Conservation (phyloP, 2,888 invertebrate species). For the Lasius fuliginosus region DNA sequence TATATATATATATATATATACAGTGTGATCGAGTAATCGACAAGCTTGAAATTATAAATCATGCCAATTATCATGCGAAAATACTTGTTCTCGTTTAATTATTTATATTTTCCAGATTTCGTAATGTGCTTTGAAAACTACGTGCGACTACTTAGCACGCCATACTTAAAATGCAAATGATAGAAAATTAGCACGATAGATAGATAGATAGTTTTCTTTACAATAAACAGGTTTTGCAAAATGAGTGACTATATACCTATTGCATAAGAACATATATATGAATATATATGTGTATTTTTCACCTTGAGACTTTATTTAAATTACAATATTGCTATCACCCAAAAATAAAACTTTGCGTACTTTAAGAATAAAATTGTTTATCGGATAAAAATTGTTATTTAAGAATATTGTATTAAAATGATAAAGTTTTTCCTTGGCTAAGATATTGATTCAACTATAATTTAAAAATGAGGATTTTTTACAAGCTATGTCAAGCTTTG, state of each 20-base stretch:
- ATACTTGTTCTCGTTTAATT: conserved; percentile 32
- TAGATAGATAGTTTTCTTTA: neutral
- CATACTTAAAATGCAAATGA: conserved; percentile 24
- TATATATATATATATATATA: neutral
- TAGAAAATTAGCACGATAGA: neutral
- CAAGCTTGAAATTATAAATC: conserved; percentile 1
- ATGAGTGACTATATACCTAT: neutral
- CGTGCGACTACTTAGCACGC: conserved; percentile 13
- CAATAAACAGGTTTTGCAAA: neutral
- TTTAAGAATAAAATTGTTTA: neutral
- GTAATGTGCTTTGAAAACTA: conserved; percentile 21
- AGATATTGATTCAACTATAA: neutral
- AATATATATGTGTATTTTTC: neutral
- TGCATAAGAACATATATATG: neutral
- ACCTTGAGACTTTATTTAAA: neutral
- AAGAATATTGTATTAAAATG: neutral
- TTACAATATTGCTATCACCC: neutral
- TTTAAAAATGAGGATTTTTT: neutral
- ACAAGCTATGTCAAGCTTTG: neutral
- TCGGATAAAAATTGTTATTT: neutral
- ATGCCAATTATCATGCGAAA: conserved; percentile 11
- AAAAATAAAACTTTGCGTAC: neutral
- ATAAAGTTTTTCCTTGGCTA: neutral
- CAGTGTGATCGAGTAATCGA: conserved; percentile 9
- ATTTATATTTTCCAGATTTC: conserved; percentile 33